Conservation (phyloP, 2,113 vertebrate genomes). For the Crotalus viridis region DNA sequence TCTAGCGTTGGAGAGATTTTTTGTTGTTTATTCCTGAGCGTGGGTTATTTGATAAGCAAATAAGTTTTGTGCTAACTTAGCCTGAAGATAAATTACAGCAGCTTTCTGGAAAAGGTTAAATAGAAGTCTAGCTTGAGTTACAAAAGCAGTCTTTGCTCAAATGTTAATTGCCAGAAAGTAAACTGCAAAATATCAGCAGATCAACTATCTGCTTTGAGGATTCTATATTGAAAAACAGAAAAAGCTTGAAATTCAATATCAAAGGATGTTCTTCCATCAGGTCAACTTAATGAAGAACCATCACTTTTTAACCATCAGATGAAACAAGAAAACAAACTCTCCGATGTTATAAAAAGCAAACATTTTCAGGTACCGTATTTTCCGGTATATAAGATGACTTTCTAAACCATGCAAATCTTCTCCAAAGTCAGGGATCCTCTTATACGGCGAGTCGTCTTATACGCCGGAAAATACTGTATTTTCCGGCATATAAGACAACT, state of each 20-base stretch:
- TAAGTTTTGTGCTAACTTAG: neutral
- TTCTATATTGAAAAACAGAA: neutral
- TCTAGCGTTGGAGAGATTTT: neutral
- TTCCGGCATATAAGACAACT: no score
- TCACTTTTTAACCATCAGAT: neutral
- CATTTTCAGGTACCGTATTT: neutral
- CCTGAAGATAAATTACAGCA: neutral
- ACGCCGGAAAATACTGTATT: no score
- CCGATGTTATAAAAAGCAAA: neutral
- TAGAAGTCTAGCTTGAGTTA: neutral
- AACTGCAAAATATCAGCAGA: conserved; percentile 1
- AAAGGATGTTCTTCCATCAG: conserved; percentile 2
- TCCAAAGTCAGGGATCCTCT: no score
- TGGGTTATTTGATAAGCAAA: neutral
- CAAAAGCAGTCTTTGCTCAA: neutral
- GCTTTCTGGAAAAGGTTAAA: neutral
- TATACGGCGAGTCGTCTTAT: no score
- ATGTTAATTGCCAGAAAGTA: neutral
- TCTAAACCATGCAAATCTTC: no score
- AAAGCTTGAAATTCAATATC: neutral
- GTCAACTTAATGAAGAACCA: neutral
- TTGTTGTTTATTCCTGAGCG: neutral
- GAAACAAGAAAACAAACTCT: neutral
- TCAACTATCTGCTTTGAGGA: neutral
- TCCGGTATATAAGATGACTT: no score